phyloP scores from a whole-genome alignment of 1,140 invertebrate genomes.

The Pogonus chalceus region DNA sequence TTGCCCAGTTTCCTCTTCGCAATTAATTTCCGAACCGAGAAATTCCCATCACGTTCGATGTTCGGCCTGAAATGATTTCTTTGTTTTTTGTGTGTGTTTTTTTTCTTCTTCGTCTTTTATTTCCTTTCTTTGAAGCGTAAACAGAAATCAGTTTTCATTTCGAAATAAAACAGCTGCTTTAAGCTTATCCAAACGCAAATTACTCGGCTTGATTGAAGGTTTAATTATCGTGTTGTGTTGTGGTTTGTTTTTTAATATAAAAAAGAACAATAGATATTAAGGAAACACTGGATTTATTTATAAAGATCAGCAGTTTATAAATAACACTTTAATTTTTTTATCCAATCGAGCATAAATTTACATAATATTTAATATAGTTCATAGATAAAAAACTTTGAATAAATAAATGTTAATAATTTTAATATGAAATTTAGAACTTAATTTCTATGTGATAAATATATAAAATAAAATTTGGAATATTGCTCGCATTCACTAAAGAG shows the following conservation, averaged over 20 bases:
- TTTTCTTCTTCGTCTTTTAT: too few species aligned
- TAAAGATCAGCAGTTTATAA: neutral
- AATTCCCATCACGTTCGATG: neutral
- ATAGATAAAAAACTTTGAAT: too few species aligned
- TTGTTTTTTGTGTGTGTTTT: neutral
- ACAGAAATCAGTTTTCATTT: neutral
- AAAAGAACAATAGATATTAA: neutral
- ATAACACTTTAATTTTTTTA: neutral
- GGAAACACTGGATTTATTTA: neutral
- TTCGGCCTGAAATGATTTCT: neutral
- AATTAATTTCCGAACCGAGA: neutral
- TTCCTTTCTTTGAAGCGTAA: neutral
- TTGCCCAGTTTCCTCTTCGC: neutral
- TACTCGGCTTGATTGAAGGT: neutral
- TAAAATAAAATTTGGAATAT: too few species aligned
- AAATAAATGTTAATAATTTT: too few species aligned
- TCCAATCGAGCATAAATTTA: too few species aligned
- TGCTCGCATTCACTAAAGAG: too few species aligned
- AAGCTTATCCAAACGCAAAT: neutral
- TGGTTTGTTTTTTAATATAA: neutral
- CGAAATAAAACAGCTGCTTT: neutral
- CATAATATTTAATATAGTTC: too few species aligned
- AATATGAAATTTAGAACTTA: too few species aligned
- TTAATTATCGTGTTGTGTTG: neutral
- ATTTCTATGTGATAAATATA: too few species aligned